Conservation (phyloP, 2,888 invertebrate species). For the Himalopsyche kuldschensis region DNA sequence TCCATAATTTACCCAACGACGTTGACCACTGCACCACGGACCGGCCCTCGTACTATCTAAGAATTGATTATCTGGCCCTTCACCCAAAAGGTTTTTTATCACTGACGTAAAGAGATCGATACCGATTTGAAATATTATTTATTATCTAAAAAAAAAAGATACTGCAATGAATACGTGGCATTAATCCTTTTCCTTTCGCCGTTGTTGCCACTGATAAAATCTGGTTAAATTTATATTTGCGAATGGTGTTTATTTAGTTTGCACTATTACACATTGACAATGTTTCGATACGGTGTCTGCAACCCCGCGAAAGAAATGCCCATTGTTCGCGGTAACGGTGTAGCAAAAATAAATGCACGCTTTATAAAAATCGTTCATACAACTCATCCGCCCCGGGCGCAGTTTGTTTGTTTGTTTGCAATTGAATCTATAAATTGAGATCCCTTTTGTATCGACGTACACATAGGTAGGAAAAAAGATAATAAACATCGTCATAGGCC, state of each 20-base stretch:
- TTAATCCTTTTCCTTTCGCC: background rate
- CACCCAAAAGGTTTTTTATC: too few relatives aligned
- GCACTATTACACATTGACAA: background rate
- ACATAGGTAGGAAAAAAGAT: slow-evolving; percentile 10
- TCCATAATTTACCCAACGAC: too few relatives aligned
- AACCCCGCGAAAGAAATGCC: background rate
- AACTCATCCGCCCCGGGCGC: background rate
- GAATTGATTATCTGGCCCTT: too few relatives aligned
- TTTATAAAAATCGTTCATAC: background rate
- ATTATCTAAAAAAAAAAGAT: too few relatives aligned
- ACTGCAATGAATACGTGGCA: background rate
- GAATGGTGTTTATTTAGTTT: background rate
- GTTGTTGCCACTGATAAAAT: background rate
- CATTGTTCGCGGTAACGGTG: background rate
- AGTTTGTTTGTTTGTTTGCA: slow-evolving; percentile 26
- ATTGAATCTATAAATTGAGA: slow-evolving; percentile 29
- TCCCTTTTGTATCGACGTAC: slow-evolving; percentile 17
- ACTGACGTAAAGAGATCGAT: too few relatives aligned
- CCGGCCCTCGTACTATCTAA: too few relatives aligned
- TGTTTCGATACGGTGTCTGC: background rate
- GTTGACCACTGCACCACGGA: too few relatives aligned
- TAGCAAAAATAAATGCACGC: background rate
- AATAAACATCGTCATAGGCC: slow-evolving; percentile 23
- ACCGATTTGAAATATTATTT: too few relatives aligned
- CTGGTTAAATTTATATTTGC: background rate